Conservation (phyloP, 1,140 invertebrate genomes). For the Cataglyphis hispanica region DNA sequence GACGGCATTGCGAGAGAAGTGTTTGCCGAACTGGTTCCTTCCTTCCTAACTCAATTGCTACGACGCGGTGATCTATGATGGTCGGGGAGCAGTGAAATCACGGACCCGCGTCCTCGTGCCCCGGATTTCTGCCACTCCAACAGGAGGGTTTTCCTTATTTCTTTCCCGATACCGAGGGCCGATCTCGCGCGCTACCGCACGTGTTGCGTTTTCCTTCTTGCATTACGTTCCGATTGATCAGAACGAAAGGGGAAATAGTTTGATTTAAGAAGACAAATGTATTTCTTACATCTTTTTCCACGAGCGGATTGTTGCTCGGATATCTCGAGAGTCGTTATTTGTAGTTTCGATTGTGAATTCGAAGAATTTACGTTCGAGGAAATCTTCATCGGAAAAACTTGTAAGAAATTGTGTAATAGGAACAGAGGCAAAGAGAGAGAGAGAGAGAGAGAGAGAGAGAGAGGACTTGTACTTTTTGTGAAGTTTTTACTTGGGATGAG, state of each 20-base stretch:
- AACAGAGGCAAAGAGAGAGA: neutral
- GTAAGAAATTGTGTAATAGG: neutral
- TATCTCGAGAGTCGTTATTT: slow-evolving; percentile 16
- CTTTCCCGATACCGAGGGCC: slow-evolving; percentile 20
- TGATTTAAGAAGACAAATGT: slow-evolving; percentile 21
- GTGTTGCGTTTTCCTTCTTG: slow-evolving; percentile 34
- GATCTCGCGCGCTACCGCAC: slow-evolving; percentile 62
- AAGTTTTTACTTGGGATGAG: neutral
- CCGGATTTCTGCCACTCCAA: slow-evolving; percentile 75
- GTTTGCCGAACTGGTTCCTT: slow-evolving; percentile 87
- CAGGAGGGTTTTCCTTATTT: slow-evolving; percentile 47
- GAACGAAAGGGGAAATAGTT: neutral
- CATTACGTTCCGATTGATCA: slow-evolving; percentile 16
- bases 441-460: neutral
- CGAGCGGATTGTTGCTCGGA: neutral
- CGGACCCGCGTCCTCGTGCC: slow-evolving; percentile 77
- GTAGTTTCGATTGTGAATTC: slow-evolving; percentile 8
- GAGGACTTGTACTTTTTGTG: neutral
- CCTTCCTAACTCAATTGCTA: slow-evolving; percentile 87
- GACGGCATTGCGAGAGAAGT: slow-evolving; percentile 76
- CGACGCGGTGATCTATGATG: slow-evolving; percentile 84
- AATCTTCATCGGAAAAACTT: slow-evolving; percentile 7
- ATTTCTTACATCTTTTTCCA: neutral
- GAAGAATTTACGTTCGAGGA: neutral
- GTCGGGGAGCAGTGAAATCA: slow-evolving; percentile 82